Base-by-base conservation (phyloP, 2,888 invertebrate species). In the Chromoteleia sp. region DNA sequence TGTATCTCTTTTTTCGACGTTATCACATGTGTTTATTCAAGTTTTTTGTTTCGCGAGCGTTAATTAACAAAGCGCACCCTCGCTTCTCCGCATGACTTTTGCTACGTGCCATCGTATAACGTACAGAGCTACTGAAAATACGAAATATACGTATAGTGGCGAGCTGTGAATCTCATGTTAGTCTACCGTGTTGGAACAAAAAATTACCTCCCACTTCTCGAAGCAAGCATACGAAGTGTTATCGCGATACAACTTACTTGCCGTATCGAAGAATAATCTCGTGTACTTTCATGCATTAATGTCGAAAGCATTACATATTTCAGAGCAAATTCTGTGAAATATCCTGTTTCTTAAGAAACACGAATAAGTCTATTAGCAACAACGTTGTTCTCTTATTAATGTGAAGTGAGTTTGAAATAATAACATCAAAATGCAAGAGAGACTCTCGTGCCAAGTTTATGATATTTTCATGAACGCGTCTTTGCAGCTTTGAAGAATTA, bases 1-100 rank as follows among this genome's bases (percentile, higher is more conserved):
- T 48, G 21, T 25, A 50, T 36, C 15, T 36, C n/a, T n/a, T n/a
- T n/a, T n/a, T n/a, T n/a, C n/a, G n/a, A n/a, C n/a, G n/a, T n/a
- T n/a, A 52, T 41, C 48, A 45, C 39, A 45, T 39, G 41, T 25
- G 52, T 52, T 52, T 67, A 41, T 43, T n/a, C 33, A 54, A 45
- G 56, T 45, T 48, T n/a, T 48, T 48, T 45, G 70, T 58, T 70
- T 58, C 54, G 14, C 45, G 36, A 56, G 58, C 70, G 14, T 58
- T 70, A 70, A 70, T 70, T 58, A 70, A 70, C 70, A 70, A 70
- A 58, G 36, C 58, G 29, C 25, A 56, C 30, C 48, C 58, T 21
- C 58, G 48, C 30, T 70, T 43, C 48, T 58, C 70, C 25, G 39
- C 45, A 58, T 54, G 58, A 70, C 58, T 70, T 70, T 58, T 48